Percentiles rank a stretch among this genome's conserved stretches.
These are phyloP conservation scores for Imbricaverruca yamaguchii DNA, from an alignment of 2,888 invertebrate species.

Conservation along the genomic window DNA sequence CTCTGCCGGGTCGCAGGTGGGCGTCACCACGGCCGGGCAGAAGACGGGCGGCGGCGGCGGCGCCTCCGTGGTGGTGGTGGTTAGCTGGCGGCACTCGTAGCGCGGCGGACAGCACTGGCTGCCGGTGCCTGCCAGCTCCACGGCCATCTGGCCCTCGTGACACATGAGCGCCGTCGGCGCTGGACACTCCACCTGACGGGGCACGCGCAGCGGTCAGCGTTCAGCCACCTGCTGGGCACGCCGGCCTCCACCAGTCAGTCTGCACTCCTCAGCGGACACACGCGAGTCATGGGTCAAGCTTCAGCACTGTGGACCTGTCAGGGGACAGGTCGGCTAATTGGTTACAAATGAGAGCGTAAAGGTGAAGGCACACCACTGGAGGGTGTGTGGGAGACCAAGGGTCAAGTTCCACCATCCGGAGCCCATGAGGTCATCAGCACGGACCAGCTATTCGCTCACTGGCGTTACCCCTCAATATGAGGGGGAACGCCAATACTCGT, in stretches of 20 bases:
- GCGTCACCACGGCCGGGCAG: constrained; percentile 25
- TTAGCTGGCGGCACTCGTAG: constrained; percentile 28
- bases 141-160: not conserved
- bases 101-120: constrained; percentile 56
- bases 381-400: too few species aligned
- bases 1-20: constrained; percentile 28
- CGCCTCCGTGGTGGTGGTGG: not conserved
- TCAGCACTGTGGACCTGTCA: not conserved
- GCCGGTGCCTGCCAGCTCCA: constrained; percentile 49
- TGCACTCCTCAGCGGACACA: too few species aligned
- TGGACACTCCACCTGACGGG: constrained; percentile 24
- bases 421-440: too few species aligned
- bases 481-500: too few species aligned
- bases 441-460: too few species aligned
- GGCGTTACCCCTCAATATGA: too few species aligned
- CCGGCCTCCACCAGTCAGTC: too few species aligned
- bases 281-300: not conserved
- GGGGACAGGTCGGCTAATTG: too few species aligned
- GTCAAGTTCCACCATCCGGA: too few species aligned
- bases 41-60: not conserved
- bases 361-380: too few species aligned
- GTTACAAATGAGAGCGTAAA: too few species aligned
- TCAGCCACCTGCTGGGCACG: too few species aligned
- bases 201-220: not conserved
- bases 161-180: not conserved